Conservation (phyloP, 2,113 vertebrate genomes). For the Silurus meridionalis region DNA sequence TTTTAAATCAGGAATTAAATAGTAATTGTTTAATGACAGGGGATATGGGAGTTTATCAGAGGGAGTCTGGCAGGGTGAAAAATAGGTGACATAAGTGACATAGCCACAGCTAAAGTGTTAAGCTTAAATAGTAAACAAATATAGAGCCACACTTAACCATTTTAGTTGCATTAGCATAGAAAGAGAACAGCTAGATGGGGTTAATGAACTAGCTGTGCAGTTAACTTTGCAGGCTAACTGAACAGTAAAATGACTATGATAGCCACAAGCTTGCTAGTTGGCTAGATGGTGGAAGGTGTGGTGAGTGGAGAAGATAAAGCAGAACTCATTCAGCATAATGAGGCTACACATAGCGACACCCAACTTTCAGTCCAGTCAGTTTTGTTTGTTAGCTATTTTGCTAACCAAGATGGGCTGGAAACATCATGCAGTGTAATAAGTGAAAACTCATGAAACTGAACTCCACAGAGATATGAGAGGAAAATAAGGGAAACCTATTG, state of each 20-base stretch:
- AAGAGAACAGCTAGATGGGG: neutral
- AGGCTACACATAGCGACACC: neutral
- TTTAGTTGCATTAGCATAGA: neutral
- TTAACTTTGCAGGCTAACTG: neutral
- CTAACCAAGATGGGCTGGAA: neutral
- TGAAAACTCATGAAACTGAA: neutral
- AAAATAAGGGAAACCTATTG: neutral
- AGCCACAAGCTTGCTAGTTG: neutral
- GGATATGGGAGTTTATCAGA: neutral
- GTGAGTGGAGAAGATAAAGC: neutral
- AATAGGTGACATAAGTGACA: neutral
- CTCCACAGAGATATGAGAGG: neutral
- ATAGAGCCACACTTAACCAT: neutral
- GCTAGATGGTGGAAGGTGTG: neutral
- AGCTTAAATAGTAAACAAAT: neutral
- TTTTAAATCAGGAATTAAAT: neutral
- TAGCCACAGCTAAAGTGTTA: neutral
- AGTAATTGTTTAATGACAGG: neutral
- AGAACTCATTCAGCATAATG: neutral
- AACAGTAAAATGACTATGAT: neutral
- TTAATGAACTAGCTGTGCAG: neutral
- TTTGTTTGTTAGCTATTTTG: neutral
- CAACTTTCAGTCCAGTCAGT: neutral
- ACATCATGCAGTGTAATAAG: neutral
- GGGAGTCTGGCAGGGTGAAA: neutral